These are phyloP conservation scores for Todiramphus chloris DNA, from an alignment of 2,113 vertebrate species.

Conservation along the genomic window DNA sequence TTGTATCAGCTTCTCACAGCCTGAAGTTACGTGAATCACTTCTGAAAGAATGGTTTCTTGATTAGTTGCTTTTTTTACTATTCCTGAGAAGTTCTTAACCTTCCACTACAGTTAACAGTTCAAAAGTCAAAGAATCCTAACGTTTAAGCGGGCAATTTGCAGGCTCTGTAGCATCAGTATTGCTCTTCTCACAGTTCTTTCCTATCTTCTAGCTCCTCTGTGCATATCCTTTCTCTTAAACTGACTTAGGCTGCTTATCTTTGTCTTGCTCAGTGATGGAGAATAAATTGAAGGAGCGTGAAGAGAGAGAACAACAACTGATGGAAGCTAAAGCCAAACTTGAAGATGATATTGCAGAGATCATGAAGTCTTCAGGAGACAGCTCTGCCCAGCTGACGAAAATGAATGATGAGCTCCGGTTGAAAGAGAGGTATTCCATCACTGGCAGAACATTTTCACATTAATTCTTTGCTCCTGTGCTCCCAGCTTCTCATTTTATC, in stretches of 20 bases:
- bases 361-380: slow-evolving; percentile 93
- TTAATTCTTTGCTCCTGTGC: not conserved
- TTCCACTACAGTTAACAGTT: not conserved
- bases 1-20: not conserved
- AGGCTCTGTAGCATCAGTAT: not conserved
- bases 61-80: not conserved
- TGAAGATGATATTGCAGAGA: slow-evolving; percentile 89
- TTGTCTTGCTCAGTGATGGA: slow-evolving; percentile 79
- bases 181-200: not conserved
- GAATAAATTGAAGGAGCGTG: slow-evolving; percentile 82
- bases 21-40: not conserved
- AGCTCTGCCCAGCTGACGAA: slow-evolving; percentile 90
- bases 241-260: not conserved
- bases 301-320: slow-evolving; percentile 85
- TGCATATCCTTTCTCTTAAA: not conserved
- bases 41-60: not conserved
- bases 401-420: slow-evolving; percentile 89
- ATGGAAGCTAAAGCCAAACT: slow-evolving; percentile 87
- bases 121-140: not conserved
- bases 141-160: not conserved
- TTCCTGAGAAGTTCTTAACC: not conserved
- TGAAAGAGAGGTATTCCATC: slow-evolving; percentile 86
- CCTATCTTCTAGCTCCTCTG: not conserved
- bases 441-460: not conserved
- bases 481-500: not conserved